Percentiles rank a stretch among this genome's conserved stretches.
These are phyloP conservation scores for Mercenaria mercenaria DNA, from an alignment of 1,140 invertebrate genomes.

Conservation along the genomic window DNA sequence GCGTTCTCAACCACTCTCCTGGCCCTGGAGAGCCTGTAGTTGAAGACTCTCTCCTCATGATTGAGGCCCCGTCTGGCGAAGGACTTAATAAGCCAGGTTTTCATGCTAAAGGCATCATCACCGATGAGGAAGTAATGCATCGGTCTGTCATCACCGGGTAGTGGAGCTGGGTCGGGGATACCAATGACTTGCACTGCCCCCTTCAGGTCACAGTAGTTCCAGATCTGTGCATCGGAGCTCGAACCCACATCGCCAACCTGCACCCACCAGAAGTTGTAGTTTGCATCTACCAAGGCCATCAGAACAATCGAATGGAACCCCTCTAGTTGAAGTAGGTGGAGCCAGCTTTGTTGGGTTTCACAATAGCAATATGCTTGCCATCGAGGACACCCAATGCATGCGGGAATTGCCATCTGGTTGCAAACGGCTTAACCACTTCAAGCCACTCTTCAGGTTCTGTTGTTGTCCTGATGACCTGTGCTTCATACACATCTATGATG, in stretches of 20 bases:
- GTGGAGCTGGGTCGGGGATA: conserved; percentile 63
- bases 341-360: conserved; percentile 24
- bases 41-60: conserved; percentile 82
- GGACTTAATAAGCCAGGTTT: conserved; percentile 66
- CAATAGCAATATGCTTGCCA: conserved; percentile 61
- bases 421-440: conserved; percentile 31
- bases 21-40: conserved; percentile 85
- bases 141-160: conserved; percentile 34
- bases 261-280: conserved; percentile 48
- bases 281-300: conserved; percentile 50
- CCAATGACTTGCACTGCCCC: conserved; percentile 8
- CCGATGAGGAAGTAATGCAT: conserved; percentile 70
- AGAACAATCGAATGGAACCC: background rate
- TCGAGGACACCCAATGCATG: conserved; percentile 57
- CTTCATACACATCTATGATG: background rate
- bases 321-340: conserved; percentile 13
- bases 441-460: conserved; percentile 37
- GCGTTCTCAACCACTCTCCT: conserved; percentile 81
- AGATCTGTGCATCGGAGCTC: conserved; percentile 11
- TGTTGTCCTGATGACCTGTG: background rate
- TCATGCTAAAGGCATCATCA: conserved; percentile 75
- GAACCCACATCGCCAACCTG: background rate
- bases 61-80: conserved; percentile 78
- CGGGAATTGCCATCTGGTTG: conserved; percentile 33
- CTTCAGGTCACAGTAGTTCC: conserved; percentile 24